A percentile compares a stretch with the other conserved stretches of the same genome.
phyloP scores from a whole-genome alignment of 2,113 vertebrate genomes.

The Colossoma macropomum region DNA sequence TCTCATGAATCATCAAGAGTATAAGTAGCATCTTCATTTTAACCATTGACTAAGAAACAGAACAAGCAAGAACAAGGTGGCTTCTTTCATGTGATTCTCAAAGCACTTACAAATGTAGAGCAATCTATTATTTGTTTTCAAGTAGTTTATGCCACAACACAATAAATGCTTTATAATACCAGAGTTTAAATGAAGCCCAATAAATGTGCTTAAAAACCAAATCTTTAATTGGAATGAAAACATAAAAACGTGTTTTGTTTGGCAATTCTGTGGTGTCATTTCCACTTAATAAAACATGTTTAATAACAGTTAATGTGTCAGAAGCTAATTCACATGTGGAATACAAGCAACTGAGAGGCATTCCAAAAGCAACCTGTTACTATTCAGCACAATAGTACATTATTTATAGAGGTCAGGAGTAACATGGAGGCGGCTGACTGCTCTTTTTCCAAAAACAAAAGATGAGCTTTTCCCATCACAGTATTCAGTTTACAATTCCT shows the following conservation, averaged over 20 bases:
- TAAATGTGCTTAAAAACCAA: too few relatives aligned
- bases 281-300: neutral
- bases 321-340: neutral
- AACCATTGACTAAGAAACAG: neutral
- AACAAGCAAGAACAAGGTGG: neutral
- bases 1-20: constrained; percentile 17
- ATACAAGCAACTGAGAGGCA: neutral
- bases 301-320: neutral
- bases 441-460: neutral
- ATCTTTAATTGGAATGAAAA: too few relatives aligned
- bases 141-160: too few relatives aligned
- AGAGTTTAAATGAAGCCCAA: too few relatives aligned
- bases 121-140: too few relatives aligned
- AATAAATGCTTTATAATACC: too few relatives aligned
- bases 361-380: neutral
- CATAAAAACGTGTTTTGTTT: too few relatives aligned
- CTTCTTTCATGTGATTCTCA: neutral
- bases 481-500: neutral
- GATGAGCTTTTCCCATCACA: neutral
- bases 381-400: neutral
- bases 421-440: neutral
- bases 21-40: neutral
- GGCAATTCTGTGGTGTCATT: neutral
- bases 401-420: neutral
- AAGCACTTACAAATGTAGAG: neutral